Evolutionary conservation across 30 jellyfish, hydroid and myxozoan species (phyloP), one percentile per base, ranked within the genome.

Genomic region (Hydra vulgaris): DNA sequence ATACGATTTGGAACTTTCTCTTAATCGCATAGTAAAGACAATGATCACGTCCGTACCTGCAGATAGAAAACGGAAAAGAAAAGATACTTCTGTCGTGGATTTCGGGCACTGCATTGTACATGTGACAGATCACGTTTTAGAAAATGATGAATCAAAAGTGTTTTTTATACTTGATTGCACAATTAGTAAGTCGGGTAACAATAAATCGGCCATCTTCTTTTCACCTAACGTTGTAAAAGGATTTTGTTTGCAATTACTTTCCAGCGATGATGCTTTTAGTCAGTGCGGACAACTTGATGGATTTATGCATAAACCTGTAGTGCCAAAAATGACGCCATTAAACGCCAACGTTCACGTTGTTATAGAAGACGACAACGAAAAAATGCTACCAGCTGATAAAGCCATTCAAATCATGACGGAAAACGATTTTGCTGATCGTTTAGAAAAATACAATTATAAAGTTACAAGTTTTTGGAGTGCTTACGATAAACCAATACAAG

Each of bases 391-490:
- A 15, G 83, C 94, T 18, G 27, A 56, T 21, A 89, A 88, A 68
- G 94, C 96, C 12, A 73, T 73, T 8, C 88, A 83, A 71, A 23
- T 81, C 70, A 72, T 88, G 74, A 70, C 79, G 18, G 81, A 84
- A 66, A 74, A 78, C 21, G 82, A 74, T 52, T 84, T 72, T 22
- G 76, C 53, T 21, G 8, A 40, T 68, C 0, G 67, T 55, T 67
- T 52, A 5, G 73, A 70, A 54, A 22, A 72, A 56, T n/a, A n/a
- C n/a, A n/a, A n/a, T n/a, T n/a, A n/a, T n/a, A n/a, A n/a, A n/a
- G n/a, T n/a, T n/a, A n/a, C 61, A 26, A 18, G 75, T 24, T 17
- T 22, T 52, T 18, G 89, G 53, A 3, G 76, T 53, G 68, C 53
- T 25, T 25, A n/a, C n/a, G n/a, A n/a, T n/a, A n/a, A n/a, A n/a